Evolutionary conservation across 2,797 vertebrate species (phyloP).

Genomic region (Rousettus madagascariensis): DNA sequence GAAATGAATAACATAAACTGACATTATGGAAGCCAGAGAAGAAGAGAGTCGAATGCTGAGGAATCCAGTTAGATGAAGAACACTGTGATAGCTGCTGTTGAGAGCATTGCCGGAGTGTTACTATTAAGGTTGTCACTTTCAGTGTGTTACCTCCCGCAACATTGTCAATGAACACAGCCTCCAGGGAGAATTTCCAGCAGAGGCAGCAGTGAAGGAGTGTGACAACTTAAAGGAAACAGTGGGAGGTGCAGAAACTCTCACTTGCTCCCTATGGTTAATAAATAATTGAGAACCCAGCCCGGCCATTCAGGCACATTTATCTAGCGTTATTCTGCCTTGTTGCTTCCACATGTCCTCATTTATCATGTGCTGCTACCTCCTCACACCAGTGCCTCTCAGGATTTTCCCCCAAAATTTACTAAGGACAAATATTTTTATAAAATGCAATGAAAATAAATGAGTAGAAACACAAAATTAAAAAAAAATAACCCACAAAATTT

Average conservation of each 20-base stretch:
- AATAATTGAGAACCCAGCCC: conserved; percentile 39
- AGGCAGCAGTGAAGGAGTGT: not conserved
- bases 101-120: not conserved
- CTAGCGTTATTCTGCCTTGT: not conserved
- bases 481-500: not conserved
- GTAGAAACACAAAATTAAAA: not conserved
- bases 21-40: not conserved
- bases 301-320: not conserved
- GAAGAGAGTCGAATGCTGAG: not conserved
- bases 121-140: conserved; percentile 38
- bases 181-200: not conserved
- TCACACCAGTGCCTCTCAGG: not conserved
- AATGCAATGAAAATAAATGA: not conserved
- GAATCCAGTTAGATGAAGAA: not conserved
- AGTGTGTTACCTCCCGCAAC: not conserved
- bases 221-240: not conserved
- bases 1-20: not conserved
- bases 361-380: not conserved
- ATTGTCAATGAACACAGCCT: conserved; percentile 14
- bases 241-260: not conserved
- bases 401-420: not conserved
- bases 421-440: not conserved
- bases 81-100: not conserved
- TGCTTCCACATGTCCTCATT: not conserved
- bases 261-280: not conserved